Percentiles rank a stretch among this genome's conserved stretches.
phyloP scores from a whole-genome alignment of 2,113 vertebrate genomes.

The Sarotherodon lohbergeri region DNA sequence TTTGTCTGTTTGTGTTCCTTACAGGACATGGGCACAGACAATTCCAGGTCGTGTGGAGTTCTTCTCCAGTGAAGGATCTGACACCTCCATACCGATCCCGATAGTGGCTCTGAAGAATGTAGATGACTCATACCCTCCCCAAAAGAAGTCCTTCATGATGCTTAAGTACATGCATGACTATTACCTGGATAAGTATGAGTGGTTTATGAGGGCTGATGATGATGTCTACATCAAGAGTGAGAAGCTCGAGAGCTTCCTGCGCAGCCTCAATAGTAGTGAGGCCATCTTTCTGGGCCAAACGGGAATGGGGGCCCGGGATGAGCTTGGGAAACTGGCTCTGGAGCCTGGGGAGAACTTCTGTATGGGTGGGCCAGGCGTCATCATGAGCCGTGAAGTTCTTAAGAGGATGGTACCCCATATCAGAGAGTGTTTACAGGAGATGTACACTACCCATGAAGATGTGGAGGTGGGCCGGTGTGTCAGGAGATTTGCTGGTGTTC shows the following conservation, averaged over 20 bases:
- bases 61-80: conserved; percentile 96
- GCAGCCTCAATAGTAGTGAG: conserved; percentile 94
- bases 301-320: conserved; percentile 85
- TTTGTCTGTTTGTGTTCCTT: not conserved
- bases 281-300: conserved; percentile 88
- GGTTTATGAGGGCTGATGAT: conserved; percentile 91
- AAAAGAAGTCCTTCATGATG: conserved; percentile 96
- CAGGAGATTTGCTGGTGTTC: conserved; percentile 84
- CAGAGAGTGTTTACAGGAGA: conserved; percentile 84
- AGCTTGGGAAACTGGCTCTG: conserved; percentile 85
- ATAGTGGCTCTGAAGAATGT: conserved; percentile 85
- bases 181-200: conserved; percentile 86
- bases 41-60: conserved; percentile 94
- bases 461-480: conserved; percentile 91
- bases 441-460: conserved; percentile 91
- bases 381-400: conserved; percentile 88
- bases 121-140: conserved; percentile 90
- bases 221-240: conserved; percentile 91
- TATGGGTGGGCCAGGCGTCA: conserved; percentile 90
- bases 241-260: conserved; percentile 87
- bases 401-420: conserved; percentile 87
- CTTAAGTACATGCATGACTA: conserved; percentile 91
- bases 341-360: conserved; percentile 92
- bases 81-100: conserved; percentile 88
- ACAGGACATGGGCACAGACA: conserved; percentile 91